Base-by-base conservation (phyloP, 2,888 invertebrate species). In the Ariolimax columbianus region DNA sequence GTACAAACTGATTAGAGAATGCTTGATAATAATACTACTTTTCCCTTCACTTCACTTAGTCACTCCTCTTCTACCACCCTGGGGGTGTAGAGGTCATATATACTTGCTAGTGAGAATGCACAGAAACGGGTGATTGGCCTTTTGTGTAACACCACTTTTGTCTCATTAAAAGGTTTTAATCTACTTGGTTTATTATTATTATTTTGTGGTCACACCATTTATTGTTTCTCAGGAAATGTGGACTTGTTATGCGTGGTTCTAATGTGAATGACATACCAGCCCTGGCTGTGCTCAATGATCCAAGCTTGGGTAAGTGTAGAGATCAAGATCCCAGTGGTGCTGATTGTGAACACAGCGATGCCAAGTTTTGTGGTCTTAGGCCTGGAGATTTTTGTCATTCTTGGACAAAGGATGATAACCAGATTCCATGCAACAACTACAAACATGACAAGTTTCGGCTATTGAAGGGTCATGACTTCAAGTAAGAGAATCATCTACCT, bases 251-350 rank as follows among this genome's bases (percentile, higher is more conserved):
- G 38, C 33, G 17, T 3, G 66, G 68, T 40, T 43, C 79, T 23
- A 79, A 47, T 33, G 68, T 68, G 11, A 87, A 89, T 43, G 91
- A 92, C 30, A 91, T 93, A 33, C 93, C 94, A 1, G 91, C 93
- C 0, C 86, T 94, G 30, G 89, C 89, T 86, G 94, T 93, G 7
- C 92, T 93, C 19, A 88, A 89, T 40, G 91, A 93, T 85, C 93
- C 93, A 0, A 90, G 90, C 9, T 78, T 63, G 38, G 26, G n/a
- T 7, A 78, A 59, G 26, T 23, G 4, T 38, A 40, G 38, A 11
- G 26, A 14, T 23, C 1, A 14, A 7, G 14, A 7, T 38, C 14
- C 40, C 59, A 26, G 23, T 17, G 3, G 14, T 88, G 91, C 91
- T 11, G 88, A 90, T 9, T 88, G 86, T 40, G 89, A 89, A 36